Percentiles rank a stretch among this genome's conserved stretches.
phyloP scores from a whole-genome alignment of 2,888 invertebrate species.

The Pammene fasciana region DNA sequence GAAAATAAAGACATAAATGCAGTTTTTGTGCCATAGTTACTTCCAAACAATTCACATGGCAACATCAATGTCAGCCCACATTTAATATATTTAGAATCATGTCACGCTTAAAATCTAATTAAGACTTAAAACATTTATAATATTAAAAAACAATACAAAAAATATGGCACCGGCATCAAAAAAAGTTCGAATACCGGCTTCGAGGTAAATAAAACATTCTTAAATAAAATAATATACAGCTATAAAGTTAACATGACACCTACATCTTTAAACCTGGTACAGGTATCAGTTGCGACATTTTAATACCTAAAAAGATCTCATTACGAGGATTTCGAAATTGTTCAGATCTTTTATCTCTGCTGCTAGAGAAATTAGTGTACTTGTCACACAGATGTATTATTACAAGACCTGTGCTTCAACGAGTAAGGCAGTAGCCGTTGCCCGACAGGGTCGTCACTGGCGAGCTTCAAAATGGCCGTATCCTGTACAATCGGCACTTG shows the following conservation, averaged over 20 bases:
- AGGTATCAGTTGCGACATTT: conserved; percentile 8
- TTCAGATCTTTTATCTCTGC: conserved; percentile 18
- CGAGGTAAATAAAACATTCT: conserved; percentile 36
- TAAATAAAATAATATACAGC: conserved; percentile 21
- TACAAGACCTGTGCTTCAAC: neutral
- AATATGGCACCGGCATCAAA: conserved; percentile 38
- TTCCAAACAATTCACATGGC: conserved; percentile 14
- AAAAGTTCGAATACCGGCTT: conserved; percentile 27
- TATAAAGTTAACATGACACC: conserved; percentile 10
- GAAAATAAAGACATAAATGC: too few species aligned
- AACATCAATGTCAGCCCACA: conserved; percentile 4
- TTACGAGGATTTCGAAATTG: neutral
- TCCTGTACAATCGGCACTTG: neutral
- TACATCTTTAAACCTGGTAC: conserved; percentile 1
- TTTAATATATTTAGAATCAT: conserved; percentile 32
- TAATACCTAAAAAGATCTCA: conserved; percentile 15
- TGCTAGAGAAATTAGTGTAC: neutral
- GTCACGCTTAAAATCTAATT: conserved; percentile 30
- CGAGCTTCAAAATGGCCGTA: neutral
- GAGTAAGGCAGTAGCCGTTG: neutral
- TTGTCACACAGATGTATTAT: neutral
- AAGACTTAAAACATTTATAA: conserved; percentile 31
- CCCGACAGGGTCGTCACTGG: neutral
- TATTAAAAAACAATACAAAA: conserved; percentile 35
- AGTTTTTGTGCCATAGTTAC: too few species aligned